Percentiles rank a stretch among this genome's conserved stretches.
Conservation (phyloP, 2,797 vertebrate genomes). For the Eremophila alpestris region DNA sequence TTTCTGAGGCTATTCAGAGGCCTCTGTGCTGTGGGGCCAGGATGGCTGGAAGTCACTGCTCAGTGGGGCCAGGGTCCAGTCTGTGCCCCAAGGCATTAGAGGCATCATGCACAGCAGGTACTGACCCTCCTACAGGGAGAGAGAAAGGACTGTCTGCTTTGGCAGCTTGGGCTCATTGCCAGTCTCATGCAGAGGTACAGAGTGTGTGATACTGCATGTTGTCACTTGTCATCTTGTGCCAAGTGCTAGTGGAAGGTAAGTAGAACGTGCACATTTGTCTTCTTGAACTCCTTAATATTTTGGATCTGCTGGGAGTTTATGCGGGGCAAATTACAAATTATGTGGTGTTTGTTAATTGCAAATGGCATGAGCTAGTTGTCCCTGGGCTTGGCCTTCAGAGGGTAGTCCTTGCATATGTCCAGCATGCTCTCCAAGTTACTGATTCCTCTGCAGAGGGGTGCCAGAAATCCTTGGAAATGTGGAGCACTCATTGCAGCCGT, state of each 20-base stretch:
- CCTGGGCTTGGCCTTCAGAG: background rate
- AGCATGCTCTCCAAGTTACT: background rate
- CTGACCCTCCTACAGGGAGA: background rate
- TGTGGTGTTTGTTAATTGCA: background rate
- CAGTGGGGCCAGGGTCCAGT: background rate
- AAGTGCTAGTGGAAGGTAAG: background rate
- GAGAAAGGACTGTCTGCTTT: background rate
- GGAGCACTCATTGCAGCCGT: background rate
- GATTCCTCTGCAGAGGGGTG: background rate
- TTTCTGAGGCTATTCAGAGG: background rate
- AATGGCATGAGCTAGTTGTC: background rate
- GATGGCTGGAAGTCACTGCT: background rate
- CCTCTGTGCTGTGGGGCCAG: background rate
- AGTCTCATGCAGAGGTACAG: fast-evolving
- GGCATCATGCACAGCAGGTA: fast-evolving
- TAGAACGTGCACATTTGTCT: background rate
- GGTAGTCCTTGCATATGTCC: background rate
- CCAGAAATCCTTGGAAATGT: background rate
- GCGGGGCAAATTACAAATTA: background rate
- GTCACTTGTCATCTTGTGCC: background rate
- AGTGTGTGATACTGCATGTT: background rate
- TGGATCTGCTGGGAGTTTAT: background rate
- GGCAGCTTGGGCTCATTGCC: fast-evolving
- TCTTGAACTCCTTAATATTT: background rate
- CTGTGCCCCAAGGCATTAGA: background rate